Percentiles rank a stretch among this genome's conserved stretches.
Evolutionary conservation across 1,140 invertebrate species (phyloP).

Genomic region (Dryas iulia): DNA sequence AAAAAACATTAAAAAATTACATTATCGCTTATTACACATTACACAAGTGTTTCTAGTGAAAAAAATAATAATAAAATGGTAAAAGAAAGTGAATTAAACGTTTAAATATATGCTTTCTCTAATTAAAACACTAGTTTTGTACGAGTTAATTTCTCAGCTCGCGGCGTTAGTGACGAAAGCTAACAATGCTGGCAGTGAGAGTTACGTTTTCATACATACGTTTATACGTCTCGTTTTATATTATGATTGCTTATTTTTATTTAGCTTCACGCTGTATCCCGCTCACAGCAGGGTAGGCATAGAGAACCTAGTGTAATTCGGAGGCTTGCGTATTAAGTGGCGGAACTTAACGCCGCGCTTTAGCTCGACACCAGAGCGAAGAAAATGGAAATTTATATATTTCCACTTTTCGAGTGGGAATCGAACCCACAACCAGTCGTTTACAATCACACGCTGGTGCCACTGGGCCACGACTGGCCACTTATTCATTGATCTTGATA

Average conservation of each 20-base stretch:
- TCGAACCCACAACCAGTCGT: too few species aligned
- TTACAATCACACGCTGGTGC: too few species aligned
- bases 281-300: too few species aligned
- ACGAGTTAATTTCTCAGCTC: slow-evolving; percentile 19
- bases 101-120: slow-evolving; percentile 21
- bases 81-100: slow-evolving; percentile 18
- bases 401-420: too few species aligned
- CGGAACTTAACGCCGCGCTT: too few species aligned
- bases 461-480: too few species aligned
- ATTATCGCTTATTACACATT: not conserved
- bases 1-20: not conserved
- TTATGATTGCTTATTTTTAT: not conserved
- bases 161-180: slow-evolving; percentile 12
- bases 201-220: slow-evolving; percentile 2
- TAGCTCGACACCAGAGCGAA: too few species aligned
- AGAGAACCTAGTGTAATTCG: too few species aligned
- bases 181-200: slow-evolving; percentile 23
- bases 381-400: too few species aligned
- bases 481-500: too few species aligned
- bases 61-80: not conserved
- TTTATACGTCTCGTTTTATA: not conserved
- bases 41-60: not conserved
- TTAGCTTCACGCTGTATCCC: too few species aligned
- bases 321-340: too few species aligned
- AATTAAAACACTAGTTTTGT: slow-evolving; percentile 17